A percentile compares a stretch with the other conserved stretches of the same genome.
Evolutionary conservation across 37 sponge, comb jelly and placozoan species (phyloP).

Genomic region (Aphrocallistes beatrix): DNA sequence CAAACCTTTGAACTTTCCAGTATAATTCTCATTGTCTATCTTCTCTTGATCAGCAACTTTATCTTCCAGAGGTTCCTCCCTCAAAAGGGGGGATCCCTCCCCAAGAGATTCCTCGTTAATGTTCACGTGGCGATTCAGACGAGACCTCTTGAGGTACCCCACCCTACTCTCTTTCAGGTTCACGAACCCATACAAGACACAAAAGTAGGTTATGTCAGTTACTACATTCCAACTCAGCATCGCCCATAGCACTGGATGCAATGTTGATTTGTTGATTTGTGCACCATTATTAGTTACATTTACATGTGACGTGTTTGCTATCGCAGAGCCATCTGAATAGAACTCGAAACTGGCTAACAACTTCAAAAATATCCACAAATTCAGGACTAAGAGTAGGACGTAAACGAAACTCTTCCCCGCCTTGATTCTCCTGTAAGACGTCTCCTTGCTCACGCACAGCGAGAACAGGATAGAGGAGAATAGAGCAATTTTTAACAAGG

Average conservation of each 20-base stretch:
- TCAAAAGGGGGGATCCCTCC: not conserved
- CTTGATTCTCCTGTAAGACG: not conserved
- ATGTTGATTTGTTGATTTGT: not conserved
- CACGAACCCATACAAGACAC: not conserved
- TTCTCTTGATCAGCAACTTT: not conserved
- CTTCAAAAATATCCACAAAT: slow-evolving; percentile 16
- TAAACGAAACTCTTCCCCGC: not conserved
- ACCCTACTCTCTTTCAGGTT: not conserved
- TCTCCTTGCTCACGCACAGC: slow-evolving; percentile 4
- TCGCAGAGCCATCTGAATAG: slow-evolving; percentile 24
- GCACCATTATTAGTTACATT: not conserved
- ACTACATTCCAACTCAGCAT: slow-evolving; percentile 25
- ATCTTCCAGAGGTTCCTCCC: not conserved
- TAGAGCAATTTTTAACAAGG: not conserved
- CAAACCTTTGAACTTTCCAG: not conserved
- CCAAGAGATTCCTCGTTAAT: not conserved
- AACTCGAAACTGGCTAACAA: slow-evolving; percentile 28
- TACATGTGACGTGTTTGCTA: not conserved
- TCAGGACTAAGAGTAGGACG: not conserved
- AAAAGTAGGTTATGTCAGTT: not conserved
- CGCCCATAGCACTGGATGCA: slow-evolving; percentile 36
- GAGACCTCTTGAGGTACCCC: not conserved
- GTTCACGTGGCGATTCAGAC: not conserved
- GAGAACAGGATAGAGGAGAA: slow-evolving; percentile 5
- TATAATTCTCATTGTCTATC: not conserved